Evolutionary conservation across 2,888 invertebrate species (phyloP).

Genomic region (Apodemia mormo): DNA sequence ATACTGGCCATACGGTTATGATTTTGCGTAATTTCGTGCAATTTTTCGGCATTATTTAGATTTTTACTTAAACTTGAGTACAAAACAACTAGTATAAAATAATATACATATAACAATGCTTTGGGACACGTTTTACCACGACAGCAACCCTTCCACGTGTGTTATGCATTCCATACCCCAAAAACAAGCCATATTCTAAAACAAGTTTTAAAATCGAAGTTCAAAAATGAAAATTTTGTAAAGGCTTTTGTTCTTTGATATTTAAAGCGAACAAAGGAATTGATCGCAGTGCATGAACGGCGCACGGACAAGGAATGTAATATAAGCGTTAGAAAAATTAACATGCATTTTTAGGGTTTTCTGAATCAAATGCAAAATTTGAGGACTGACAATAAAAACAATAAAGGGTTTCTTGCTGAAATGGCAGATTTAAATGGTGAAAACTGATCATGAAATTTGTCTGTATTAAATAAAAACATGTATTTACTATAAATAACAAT

Average conservation of each 20-base stretch:
- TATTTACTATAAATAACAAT: too few species aligned
- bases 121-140: background rate
- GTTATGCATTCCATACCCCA: background rate
- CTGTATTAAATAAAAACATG: too few species aligned
- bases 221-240: slow-evolving; percentile 6
- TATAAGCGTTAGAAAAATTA: slow-evolving; percentile 13
- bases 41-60: too few species aligned
- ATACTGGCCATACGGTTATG: too few species aligned
- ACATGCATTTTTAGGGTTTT: background rate
- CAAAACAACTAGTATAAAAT: background rate
- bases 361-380: background rate
- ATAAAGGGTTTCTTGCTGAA: background rate
- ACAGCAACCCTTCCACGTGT: background rate
- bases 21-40: too few species aligned
- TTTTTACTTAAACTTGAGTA: too few species aligned
- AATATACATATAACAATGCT: background rate
- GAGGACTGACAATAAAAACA: background rate
- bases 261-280: slow-evolving; percentile 7
- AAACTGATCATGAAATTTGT: too few species aligned
- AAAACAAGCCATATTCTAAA: background rate
- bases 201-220: slow-evolving; percentile 8
- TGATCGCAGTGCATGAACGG: background rate
- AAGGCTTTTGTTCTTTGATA: slow-evolving; percentile 5
- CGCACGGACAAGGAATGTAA: slow-evolving; percentile 15
- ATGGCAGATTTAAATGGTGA: background rate